Percentiles rank a stretch among this genome's conserved stretches.
phyloP scores from a whole-genome alignment of 1,140 invertebrate genomes.

The Augochlora pura region DNA sequence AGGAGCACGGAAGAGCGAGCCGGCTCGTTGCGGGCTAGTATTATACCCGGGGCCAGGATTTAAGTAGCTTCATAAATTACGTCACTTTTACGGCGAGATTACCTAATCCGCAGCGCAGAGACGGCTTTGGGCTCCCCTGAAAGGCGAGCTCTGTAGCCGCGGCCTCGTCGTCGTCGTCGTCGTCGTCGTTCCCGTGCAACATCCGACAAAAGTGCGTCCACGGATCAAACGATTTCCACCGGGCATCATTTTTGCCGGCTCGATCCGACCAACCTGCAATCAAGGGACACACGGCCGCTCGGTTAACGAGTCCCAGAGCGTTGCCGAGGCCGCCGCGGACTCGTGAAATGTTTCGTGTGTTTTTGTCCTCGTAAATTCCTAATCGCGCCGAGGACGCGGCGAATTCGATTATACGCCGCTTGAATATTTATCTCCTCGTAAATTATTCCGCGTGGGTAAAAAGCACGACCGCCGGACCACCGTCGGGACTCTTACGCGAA shows the following conservation, averaged over 20 bases:
- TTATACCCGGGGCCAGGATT: slow-evolving; percentile 50
- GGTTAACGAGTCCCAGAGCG: slow-evolving; percentile 11
- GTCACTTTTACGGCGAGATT: slow-evolving; percentile 55
- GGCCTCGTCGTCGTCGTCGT: no score
- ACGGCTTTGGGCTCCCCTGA: slow-evolving; percentile 28
- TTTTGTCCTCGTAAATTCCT: background rate
- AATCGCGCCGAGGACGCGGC: background rate
- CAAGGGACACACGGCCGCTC: background rate
- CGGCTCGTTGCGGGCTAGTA: slow-evolving; percentile 21
- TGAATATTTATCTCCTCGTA: background rate
- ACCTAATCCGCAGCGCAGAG: slow-evolving; percentile 45
- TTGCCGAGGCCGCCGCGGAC: no score
- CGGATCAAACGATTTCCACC: slow-evolving; percentile 35
- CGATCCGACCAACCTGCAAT: background rate
- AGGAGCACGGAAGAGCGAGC: background rate
- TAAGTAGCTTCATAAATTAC: slow-evolving; percentile 64
- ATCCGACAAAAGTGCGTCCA: slow-evolving; percentile 29
- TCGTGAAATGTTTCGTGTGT: background rate
- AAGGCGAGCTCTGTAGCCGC: slow-evolving; percentile 19
- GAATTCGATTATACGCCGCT: background rate
- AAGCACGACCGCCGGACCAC: no score
- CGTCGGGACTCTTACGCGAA: no score
- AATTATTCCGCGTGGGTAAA: no score
- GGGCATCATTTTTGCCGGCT: background rate
- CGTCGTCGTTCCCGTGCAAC: slow-evolving; percentile 23